Base-by-base conservation (phyloP, 1,140 invertebrate species). In the Cepaea nemoralis region DNA sequence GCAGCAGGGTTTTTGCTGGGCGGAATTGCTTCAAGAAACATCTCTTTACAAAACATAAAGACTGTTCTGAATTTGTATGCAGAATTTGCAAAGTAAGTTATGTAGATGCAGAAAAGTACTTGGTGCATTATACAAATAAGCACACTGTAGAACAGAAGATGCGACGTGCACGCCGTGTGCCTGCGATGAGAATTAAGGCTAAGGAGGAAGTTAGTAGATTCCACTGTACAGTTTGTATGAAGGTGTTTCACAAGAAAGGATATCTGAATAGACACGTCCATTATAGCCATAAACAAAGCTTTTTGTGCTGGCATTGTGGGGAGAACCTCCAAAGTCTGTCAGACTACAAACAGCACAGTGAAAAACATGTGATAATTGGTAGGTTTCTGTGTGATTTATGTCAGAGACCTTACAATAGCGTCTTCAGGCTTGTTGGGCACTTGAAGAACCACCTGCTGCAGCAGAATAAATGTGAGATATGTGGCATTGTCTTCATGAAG, bases 401-500 rank as follows among this genome's bases (percentile, higher is more conserved):
- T 39, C 40, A 45, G 14, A 71, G n/a, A n/a, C 69, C 39, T 8
- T 10, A 39, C 19, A 2, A 45, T 22, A 45, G 22, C 69, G 40
- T 71, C 24, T 27, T 33, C 40, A 39, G 69, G 37, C 40, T 71
- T 39, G n/a, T 71, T 39, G 35, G 69, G 1, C 69, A 71, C 69
- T 71, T 71, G 40, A 71, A 71, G 24, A 45, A 45, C 37, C 69
- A 71, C 37, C 40, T 71, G 40, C n/a, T 71, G 37, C 69, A 35
- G n/a, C 37, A 33, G 22, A 37, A 80, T 86, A 92, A 93, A 50
- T 96, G 95, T 87, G 93, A 94, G n/a, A 87, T 94, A 63, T 96
- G 95, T 87, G 93, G 93, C 0, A 94, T 95, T 82, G 93, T 93
- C 27, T 96, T 96, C 86, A 96, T 88, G 89, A 94, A 1, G 63